These are phyloP conservation scores for Dromiciops gliroides DNA, from an alignment of 2,113 vertebrate species.

Conservation along the genomic window DNA sequence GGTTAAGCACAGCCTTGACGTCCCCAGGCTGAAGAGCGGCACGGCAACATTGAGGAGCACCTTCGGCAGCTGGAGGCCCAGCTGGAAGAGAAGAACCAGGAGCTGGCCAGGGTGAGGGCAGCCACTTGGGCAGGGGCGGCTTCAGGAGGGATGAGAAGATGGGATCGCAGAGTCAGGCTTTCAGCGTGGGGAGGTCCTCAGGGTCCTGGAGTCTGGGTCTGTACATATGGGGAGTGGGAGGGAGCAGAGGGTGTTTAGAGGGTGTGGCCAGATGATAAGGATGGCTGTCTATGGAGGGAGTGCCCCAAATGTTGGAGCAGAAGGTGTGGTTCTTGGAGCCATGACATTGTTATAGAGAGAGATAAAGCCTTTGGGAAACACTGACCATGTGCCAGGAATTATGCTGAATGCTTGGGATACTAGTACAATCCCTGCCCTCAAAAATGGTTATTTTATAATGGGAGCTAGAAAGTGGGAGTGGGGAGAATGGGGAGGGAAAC, in stretches of 20 bases:
- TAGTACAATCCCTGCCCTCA: neutral
- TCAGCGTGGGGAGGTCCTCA: no score
- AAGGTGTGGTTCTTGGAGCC: neutral
- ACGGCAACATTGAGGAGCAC: constrained; percentile 96
- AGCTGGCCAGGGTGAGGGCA: constrained; percentile 91
- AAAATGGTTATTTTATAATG: neutral
- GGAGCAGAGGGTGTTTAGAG: neutral
- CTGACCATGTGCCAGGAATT: neutral
- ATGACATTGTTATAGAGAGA: neutral
- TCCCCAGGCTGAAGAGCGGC: constrained; percentile 94
- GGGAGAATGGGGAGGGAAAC: neutral
- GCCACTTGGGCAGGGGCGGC: neutral
- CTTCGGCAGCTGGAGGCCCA: constrained; percentile 96
- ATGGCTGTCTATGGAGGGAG: neutral
- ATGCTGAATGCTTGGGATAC: neutral
- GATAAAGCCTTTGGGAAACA: neutral
- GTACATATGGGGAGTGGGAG: neutral
- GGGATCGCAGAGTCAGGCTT: neutral
- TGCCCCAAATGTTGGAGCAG: no score
- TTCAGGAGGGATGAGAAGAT: neutral
- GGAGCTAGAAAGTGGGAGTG: neutral
- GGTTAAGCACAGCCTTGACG: neutral
- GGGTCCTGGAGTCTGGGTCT: neutral
- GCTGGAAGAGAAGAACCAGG: constrained; percentile 98
- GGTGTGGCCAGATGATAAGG: neutral